Base-by-base conservation (phyloP, 2,888 invertebrate genomes). In the Rhodophaea formosa region DNA sequence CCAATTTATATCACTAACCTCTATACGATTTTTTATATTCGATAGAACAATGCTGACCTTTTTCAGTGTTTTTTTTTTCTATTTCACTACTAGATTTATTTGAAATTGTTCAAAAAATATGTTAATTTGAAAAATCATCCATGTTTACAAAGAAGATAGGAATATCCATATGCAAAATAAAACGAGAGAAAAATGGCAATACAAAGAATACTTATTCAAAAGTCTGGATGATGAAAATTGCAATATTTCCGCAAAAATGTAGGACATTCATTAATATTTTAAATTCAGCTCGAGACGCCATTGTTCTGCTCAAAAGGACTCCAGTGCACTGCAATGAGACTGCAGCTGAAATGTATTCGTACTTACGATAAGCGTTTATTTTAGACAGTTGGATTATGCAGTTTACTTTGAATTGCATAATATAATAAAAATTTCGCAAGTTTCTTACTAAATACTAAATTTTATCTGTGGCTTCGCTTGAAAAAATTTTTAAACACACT, bases 191-290 rank as follows among this genome's bases (percentile, higher is more conserved):
- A 49, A 12, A 30, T 32, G 7, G 14, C 15, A 16, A n/a, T 8
- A n/a, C 16, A 35, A 51, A 51, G 15, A 51, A 14, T 15, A n/a
- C 32, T 15, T 32, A 51, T 39, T 51, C 35, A 15, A 10, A 10
- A 51, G 35, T 35, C 35, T 17, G 39, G n/a, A 10, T 12, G n/a
- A 35, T 16, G 51, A 51, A 51, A 51, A 55, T 35, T 46, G 44
- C 30, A 44, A 45, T 54, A 55, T 55, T 55, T 54, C 15, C 17
- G 45, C 30, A 17, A 45, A 55, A 35, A 46, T 53, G 44, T 55
- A 45, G 54, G 54, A 55, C 54, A 35, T 45, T 46, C 54, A 55
- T 55, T 55, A 55, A 55, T 55, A 44, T 55, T 55, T 55, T 35
- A 45, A 45, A 44, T 55, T 55, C 45, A 45, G 54, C 54, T 32